Conservation (phyloP, 2,888 invertebrate species). For the Pristionchus entomophagus region DNA sequence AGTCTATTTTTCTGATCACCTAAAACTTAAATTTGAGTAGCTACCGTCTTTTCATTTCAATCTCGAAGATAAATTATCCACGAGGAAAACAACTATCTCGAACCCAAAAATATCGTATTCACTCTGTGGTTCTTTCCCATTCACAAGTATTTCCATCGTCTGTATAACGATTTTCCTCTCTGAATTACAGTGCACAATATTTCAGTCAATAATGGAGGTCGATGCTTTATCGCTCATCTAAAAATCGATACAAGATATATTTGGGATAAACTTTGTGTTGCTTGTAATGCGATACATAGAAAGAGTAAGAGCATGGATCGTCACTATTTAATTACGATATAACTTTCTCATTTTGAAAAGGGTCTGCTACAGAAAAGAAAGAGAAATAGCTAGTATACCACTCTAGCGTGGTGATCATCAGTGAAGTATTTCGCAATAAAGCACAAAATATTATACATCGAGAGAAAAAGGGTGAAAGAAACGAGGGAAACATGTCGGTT, state of each 20-base stretch:
- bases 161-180: too few relatives aligned
- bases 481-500: background rate
- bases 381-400: background rate
- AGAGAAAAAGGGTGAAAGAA: background rate
- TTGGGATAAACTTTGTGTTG: background rate
- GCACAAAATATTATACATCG: conserved; percentile 8
- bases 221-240: too few relatives aligned
- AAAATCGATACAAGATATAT: background rate
- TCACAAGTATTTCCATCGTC: too few relatives aligned
- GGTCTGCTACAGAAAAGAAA: background rate
- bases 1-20: too few relatives aligned
- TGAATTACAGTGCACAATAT: too few relatives aligned
- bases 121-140: too few relatives aligned
- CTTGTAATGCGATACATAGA: background rate
- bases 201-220: too few relatives aligned
- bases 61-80: too few relatives aligned
- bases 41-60: too few relatives aligned
- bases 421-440: background rate
- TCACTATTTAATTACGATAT: background rate
- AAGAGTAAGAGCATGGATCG: background rate
- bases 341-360: background rate
- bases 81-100: too few relatives aligned
- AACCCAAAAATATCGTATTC: too few relatives aligned
- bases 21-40: too few relatives aligned
- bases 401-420: background rate